Evolutionary conservation across 2,888 invertebrate genomes (phyloP), one percentile per base, ranked within the genome.

Genomic region (Trissolcus japonicus): DNA sequence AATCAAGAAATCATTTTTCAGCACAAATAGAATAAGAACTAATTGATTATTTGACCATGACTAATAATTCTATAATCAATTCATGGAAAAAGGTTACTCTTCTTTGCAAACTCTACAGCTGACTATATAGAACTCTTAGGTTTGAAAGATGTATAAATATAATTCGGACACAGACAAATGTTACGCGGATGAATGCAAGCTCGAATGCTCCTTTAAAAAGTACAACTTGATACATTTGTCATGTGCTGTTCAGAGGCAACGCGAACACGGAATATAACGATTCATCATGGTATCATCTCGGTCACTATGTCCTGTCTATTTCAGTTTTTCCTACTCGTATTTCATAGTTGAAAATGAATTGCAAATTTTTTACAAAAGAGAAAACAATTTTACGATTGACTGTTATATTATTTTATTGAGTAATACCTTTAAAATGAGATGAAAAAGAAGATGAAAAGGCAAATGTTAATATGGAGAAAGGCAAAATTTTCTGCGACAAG

Each of bases 201-300:
- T 66, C 61, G 19, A 25, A 21, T 46, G 68, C 46, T 57, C 6
- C 40, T 59, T 59, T 40, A 75, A 68, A 62, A 62, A 75, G 50
- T 65, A 57, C 55, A 67, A 76, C 71, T 76, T 71, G 41, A 59
- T 76, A 66, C 71, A 72, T 76, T 72, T 71, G 76, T 76, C 74
- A 75, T 63, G 51, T 55, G 62, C 25, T 43, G 61, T 40, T 66
- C 66, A 55, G 56, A 60, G 59, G 56, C 19, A 60, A 25, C 54
- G 66, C 55, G 46, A 43, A 65, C 61, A 72, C 65, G 68, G 76
- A 66, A 76, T 80, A 81, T 82, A 80, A 75, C 80, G 83, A 86
- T 86, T 84, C 82, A 86, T 86, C 86, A 86, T 81, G 75, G 80
- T 80, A 83, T 86, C 85, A 86, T 85, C 83, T 84, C 80, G 76